Evolutionary conservation across 2,113 vertebrate genomes (phyloP).

Genomic region (Bambusicola thoracicus): DNA sequence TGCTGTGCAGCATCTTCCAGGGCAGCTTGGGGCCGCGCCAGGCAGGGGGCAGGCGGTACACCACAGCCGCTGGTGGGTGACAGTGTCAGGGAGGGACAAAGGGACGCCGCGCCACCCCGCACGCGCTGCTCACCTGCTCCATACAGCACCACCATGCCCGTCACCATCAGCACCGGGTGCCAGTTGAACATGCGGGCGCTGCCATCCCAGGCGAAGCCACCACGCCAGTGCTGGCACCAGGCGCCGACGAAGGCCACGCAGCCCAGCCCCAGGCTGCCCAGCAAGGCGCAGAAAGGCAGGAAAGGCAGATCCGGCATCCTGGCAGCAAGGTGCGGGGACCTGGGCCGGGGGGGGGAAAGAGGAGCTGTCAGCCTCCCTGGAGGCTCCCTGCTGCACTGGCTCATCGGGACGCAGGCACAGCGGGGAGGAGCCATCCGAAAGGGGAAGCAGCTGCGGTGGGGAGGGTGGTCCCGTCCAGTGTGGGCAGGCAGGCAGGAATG

Average conservation of each 20-base stretch:
- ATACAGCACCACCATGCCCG: slow-evolving; percentile 87
- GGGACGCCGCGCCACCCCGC: neutral
- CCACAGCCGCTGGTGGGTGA: slow-evolving; percentile 77
- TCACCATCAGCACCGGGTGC: slow-evolving; percentile 93
- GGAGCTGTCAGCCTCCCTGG: neutral
- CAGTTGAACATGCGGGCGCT: slow-evolving; percentile 85
- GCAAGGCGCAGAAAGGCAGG: slow-evolving; percentile 73
- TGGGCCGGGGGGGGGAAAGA: neutral
- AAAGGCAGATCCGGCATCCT: slow-evolving; percentile 74
- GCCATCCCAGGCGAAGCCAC: slow-evolving; percentile 88
- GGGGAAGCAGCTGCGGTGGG: neutral
- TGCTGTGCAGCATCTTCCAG: slow-evolving; percentile 88
- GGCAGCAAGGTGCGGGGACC: neutral
- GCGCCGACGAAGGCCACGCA: slow-evolving; percentile 80
- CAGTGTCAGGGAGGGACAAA: neutral
- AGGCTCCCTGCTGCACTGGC: no score
- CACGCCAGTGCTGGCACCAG: slow-evolving; percentile 85
- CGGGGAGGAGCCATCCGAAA: neutral
- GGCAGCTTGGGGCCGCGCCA: slow-evolving; percentile 85
- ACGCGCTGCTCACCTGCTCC: slow-evolving; percentile 81
- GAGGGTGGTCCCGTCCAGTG: neutral
- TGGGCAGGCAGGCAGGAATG: neutral
- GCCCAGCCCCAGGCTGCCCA: slow-evolving; percentile 78
- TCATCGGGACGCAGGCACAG: neutral
- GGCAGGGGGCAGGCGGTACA: slow-evolving; percentile 87